Evolutionary conservation across 64 coral and sea anemone species (phyloP), one percentile per base, ranked within the genome.

Genomic region (Dendrophyllia cribrosa): DNA sequence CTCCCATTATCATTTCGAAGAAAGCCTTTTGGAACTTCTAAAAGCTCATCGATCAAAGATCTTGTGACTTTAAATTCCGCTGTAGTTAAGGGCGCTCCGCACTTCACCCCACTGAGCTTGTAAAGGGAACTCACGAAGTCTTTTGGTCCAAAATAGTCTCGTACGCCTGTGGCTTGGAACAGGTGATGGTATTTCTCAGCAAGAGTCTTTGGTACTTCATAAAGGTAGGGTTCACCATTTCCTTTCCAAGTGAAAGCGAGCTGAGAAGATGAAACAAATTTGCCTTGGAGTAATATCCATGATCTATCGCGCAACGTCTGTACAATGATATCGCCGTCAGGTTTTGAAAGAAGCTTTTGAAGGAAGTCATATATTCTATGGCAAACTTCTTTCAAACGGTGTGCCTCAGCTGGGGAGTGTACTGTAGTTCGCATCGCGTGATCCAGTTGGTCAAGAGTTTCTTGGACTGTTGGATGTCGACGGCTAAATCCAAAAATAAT

Each of bases 211-310:
- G 96, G 89, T 17, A 95, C 58, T 20, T 82, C 49, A 23, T 89
- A 95, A 24, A 98, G 86, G 77, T 92, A 95, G 9, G 96, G 96
- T 7, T 87, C 93, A 23, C 96, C 96, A 26, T 44, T 66, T 21
- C 93, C 70, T 26, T 73, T 69, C 96, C 96, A 98, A 10, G 20
- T 55, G 58, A 95, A 98, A 79, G 96, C 96, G 51, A 95, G 72
- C 72, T 89, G 85, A n/a, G 23, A 58, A 3, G 89, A 63, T 45
- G 75, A 78, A 14, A 98, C 70, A 89, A 94, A 98, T 14, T 76
- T 87, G 10, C 84, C 76, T 21, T 98, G 70, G 73, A 92, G 58
- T 2, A 95, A 61, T 74, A 98, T 88, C 96, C 96, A 98, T 10
- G 60, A 2, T 85, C 58, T 45, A 7, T 88, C 64, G 51, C n/a